These are phyloP conservation scores for Anticlea derivata DNA, from an alignment of 2,888 invertebrate species.

Conservation along the genomic window DNA sequence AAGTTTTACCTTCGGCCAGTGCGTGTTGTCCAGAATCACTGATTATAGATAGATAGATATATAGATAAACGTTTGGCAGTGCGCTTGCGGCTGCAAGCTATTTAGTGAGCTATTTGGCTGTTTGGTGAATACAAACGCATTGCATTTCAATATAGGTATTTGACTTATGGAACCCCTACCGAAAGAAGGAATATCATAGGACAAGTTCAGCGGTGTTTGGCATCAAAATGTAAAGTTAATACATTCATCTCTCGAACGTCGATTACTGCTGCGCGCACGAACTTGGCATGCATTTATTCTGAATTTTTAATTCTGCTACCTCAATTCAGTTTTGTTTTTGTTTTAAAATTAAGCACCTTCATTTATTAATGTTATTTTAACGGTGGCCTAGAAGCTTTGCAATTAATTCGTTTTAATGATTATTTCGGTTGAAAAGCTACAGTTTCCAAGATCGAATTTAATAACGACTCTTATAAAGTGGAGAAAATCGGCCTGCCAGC, in stretches of 20 bases:
- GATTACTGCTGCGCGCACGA: slow-evolving; percentile 17
- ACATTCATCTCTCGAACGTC: slow-evolving; percentile 23
- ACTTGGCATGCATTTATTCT: slow-evolving; percentile 26
- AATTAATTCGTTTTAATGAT: neutral
- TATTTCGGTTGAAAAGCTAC: slow-evolving; percentile 1
- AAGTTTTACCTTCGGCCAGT: too few relatives aligned
- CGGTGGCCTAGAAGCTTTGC: neutral
- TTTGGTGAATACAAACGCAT: too few relatives aligned
- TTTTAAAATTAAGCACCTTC: slow-evolving; percentile 11
- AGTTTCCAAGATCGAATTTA: too few relatives aligned
- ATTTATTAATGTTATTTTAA: slow-evolving; percentile 9
- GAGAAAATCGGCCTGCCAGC: too few relatives aligned
- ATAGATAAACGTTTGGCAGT: too few relatives aligned
- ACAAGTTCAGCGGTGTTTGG: neutral
- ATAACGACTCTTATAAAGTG: too few relatives aligned
- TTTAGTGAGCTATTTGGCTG: too few relatives aligned
- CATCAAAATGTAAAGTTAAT: slow-evolving; percentile 19
- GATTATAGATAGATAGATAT: too few relatives aligned
- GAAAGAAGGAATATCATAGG: neutral
- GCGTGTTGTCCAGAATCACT: too few relatives aligned
- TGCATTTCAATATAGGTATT: too few relatives aligned
- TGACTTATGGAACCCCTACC: too few relatives aligned
- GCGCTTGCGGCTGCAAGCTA: too few relatives aligned
- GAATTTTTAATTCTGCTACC: slow-evolving; percentile 16
- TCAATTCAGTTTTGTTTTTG: slow-evolving; percentile 22